A percentile compares a stretch with the other conserved stretches of the same genome.
Conservation (phyloP, 2,113 vertebrate genomes). For the Oreocharis arfaki region DNA sequence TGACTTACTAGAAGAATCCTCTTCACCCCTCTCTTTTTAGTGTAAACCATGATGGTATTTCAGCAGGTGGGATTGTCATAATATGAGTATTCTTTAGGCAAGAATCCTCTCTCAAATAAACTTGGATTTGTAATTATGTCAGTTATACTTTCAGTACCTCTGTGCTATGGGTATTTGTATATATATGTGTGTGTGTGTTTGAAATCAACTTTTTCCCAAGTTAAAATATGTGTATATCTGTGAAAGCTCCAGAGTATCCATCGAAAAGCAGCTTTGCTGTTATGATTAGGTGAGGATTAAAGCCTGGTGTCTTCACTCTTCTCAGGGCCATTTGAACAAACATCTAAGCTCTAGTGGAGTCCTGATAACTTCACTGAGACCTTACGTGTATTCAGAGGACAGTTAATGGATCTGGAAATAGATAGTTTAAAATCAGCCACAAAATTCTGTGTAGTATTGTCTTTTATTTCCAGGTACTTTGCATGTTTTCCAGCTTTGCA, state of each 20-base stretch:
- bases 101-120: not conserved
- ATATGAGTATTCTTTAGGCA: not conserved
- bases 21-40: not conserved
- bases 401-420: not conserved
- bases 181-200: not conserved
- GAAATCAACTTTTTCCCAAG: not conserved
- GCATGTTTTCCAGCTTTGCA: not conserved
- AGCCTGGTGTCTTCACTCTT: not conserved
- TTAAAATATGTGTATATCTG: not conserved
- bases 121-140: not conserved
- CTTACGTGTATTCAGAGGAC: not conserved
- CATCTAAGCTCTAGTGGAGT: not conserved
- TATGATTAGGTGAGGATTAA: not conserved
- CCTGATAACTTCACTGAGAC: not conserved
- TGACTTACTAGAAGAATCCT: not conserved
- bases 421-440: not conserved
- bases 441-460: not conserved
- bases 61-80: not conserved
- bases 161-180: not conserved
- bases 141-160: not conserved
- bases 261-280: not conserved
- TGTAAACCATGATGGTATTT: not conserved
- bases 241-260: not conserved
- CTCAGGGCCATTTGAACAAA: not conserved
- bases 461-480: not conserved